These are phyloP conservation scores for Geophilus truncorum DNA, from an alignment of 2,888 invertebrate species.

Conservation along the genomic window DNA sequence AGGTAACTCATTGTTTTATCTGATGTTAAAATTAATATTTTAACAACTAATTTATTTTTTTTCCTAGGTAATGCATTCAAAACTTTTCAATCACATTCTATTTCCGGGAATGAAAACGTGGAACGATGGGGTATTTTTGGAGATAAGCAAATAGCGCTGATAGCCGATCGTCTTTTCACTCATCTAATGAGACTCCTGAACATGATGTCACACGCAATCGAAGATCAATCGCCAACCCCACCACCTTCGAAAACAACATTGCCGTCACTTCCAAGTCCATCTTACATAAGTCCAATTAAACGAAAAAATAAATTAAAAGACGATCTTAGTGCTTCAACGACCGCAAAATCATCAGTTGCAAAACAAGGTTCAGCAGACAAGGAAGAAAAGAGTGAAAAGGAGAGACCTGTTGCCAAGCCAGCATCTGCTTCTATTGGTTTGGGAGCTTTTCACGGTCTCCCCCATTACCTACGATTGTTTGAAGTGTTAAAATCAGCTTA, in stretches of 20 bases:
- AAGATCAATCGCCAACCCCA: conserved; percentile 55
- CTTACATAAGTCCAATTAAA: conserved; percentile 50
- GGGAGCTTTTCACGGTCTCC: conserved; percentile 54
- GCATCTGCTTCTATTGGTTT: conserved; percentile 30
- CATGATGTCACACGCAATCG: conserved; percentile 68
- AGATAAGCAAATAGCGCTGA: conserved; percentile 51
- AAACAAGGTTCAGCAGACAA: background rate
- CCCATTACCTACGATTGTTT: conserved; percentile 79
- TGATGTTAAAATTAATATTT: no score
- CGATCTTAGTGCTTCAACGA: conserved; percentile 22
- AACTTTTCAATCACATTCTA: conserved; percentile 42
- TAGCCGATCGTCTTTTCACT: conserved; percentile 61
- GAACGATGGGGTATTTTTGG: conserved; percentile 45
- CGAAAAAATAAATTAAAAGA: conserved; percentile 46
- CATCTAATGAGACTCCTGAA: conserved; percentile 64
- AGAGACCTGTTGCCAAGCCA: background rate
- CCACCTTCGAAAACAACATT: conserved; percentile 56
- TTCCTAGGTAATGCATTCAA: conserved; percentile 46
- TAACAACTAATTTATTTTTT: no score
- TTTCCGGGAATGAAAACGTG: conserved; percentile 42
- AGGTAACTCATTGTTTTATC: no score
- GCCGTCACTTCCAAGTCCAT: conserved; percentile 47
- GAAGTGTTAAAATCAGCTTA: conserved; percentile 75
- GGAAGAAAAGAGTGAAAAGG: background rate
- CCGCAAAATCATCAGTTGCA: background rate